These are phyloP conservation scores for Resseliella maxima DNA, from an alignment of 2,888 invertebrate genomes.

Conservation along the genomic window DNA sequence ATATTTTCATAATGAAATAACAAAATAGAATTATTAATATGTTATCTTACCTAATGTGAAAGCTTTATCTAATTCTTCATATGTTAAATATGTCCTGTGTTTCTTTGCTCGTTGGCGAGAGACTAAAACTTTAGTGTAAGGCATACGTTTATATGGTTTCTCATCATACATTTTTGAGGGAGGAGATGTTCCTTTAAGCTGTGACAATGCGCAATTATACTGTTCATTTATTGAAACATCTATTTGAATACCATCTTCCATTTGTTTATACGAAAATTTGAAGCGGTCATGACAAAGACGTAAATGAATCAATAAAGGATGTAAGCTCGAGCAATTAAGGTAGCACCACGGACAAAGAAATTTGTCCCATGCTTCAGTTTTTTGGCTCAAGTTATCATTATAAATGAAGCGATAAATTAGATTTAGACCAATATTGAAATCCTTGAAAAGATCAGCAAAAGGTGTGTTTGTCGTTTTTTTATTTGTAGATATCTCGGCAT, in stretches of 20 bases:
- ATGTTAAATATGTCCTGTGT: background rate
- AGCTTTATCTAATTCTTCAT: constrained; percentile 16
- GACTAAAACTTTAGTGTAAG: constrained; percentile 39
- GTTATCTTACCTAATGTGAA: background rate
- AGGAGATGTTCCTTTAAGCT: background rate
- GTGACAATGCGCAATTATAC: constrained; percentile 33
- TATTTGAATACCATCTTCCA: background rate
- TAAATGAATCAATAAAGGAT: constrained; percentile 33
- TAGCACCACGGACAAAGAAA: constrained; percentile 50
- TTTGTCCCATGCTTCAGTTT: constrained; percentile 21
- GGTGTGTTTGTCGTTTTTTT: background rate
- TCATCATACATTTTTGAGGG: background rate
- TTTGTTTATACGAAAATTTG: constrained; percentile 16
- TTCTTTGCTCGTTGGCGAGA: background rate
- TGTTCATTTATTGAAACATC: constrained; percentile 18
- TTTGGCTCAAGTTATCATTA: background rate
- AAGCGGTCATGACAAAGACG: constrained; percentile 41
- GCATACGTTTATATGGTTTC: background rate
- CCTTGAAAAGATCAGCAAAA: background rate
- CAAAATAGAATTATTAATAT: too few relatives aligned
- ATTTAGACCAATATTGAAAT: background rate
- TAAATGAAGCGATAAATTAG: constrained; percentile 39
- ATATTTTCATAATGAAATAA: background rate
- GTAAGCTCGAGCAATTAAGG: background rate
- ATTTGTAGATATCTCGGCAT: background rate